These are phyloP conservation scores for Megalurothrips usitatus DNA, from an alignment of 2,888 invertebrate species.

Conservation along the genomic window DNA sequence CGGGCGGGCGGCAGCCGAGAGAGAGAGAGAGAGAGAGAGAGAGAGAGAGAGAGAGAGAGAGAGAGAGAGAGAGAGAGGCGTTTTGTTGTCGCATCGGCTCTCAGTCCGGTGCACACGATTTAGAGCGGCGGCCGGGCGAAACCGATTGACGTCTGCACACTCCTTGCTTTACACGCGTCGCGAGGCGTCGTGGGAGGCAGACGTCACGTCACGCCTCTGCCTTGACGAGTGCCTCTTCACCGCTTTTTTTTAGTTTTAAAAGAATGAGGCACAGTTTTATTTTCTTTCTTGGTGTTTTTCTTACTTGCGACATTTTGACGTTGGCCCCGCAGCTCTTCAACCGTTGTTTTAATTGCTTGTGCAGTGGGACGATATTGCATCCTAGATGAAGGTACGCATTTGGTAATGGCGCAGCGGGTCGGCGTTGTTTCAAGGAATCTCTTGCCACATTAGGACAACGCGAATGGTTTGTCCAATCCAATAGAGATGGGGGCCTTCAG, in stretches of 20 bases:
- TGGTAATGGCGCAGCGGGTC: too few species aligned
- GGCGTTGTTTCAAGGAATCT: too few species aligned
- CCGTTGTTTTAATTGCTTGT: slow-evolving; percentile 4
- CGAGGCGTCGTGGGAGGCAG: too few species aligned
- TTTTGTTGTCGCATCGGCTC: background rate
- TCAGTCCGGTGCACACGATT: background rate
- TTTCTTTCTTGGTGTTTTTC: background rate
- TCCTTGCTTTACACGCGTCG: background rate
- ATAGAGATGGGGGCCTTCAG: too few species aligned
- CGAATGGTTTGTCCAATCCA: too few species aligned
- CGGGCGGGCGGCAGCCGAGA: too few species aligned
- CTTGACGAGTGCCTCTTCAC: background rate
- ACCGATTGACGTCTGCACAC: too few species aligned
- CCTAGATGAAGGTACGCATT: background rate
- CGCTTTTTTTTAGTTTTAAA: too few species aligned
- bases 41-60: too few species aligned
- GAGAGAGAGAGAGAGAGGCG: background rate
- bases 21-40: too few species aligned
- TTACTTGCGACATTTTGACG: background rate
- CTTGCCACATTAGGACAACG: too few species aligned
- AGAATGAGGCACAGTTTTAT: background rate
- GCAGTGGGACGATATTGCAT: background rate
- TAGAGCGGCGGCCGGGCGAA: background rate
- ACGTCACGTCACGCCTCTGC: slow-evolving; percentile 1
- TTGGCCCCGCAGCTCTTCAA: background rate